Percentiles rank a stretch among this genome's conserved stretches.
phyloP scores from a whole-genome alignment of 2,888 invertebrate genomes.

The Doris montereyensis region DNA sequence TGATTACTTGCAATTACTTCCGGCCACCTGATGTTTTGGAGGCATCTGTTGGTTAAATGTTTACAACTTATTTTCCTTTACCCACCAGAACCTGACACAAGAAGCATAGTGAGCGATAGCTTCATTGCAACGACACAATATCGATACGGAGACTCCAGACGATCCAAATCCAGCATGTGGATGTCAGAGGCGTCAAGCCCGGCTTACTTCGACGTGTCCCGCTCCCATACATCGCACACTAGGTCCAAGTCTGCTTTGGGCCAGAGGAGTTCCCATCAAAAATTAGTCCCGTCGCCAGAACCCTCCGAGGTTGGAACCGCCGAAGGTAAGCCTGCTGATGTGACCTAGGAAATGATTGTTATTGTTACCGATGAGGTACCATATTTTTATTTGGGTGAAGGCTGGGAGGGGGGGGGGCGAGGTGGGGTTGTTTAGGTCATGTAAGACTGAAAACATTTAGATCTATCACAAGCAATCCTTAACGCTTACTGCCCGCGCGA shows the following conservation, averaged over 20 bases:
- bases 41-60: neutral
- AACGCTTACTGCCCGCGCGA: no score
- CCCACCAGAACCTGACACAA: neutral
- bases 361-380: no score
- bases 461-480: no score
- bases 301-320: neutral
- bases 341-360: no score
- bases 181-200: conserved; percentile 8
- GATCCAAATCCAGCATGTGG: conserved; percentile 15
- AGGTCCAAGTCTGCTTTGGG: neutral
- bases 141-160: neutral
- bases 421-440: no score
- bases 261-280: neutral
- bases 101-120: neutral
- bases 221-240: neutral
- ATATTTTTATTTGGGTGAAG: no score
- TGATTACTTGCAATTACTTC: no score
- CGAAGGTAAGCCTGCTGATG: no score
- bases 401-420: no score
- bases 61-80: neutral
- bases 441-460: no score
- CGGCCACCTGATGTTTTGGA: no score
- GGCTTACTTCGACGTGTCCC: neutral
- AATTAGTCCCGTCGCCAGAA: neutral
- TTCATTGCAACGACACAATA: neutral